Evolutionary conservation across 2,113 vertebrate genomes (phyloP), one percentile per base, ranked within the genome.

Genomic region (Choloepus hoffmanni): DNA sequence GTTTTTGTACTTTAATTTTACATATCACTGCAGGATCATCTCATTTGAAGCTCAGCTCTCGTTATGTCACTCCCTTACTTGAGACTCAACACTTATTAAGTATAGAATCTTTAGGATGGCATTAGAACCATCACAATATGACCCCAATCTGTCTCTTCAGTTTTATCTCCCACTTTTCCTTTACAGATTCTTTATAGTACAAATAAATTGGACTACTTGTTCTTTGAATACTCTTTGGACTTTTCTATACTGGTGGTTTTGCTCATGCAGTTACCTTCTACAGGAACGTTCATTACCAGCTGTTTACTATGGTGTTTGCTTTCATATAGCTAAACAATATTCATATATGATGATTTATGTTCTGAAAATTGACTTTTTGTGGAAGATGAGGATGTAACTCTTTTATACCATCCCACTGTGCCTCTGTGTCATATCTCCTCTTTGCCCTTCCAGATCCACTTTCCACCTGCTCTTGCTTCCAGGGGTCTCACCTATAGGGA

Each of bases 81-180:
- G 85, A 65, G 62, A 19, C 30, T 92, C 68, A 53, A 16, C 33
- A 62, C 23, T 65, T n/a, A 83, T 97, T 89, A 89, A 85, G 72
- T 60, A 83, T 62, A 55, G 85, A 89, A 65, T 92, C 45, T 40
- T 92, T 15, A 85, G 62, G 24, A 15, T 60, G 67, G 53, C 26
- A 43, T 81, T 89, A 45, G 53, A 90, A 74, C 79, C n/a, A n/a
- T 68, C 45, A 85, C 28, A 62, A 16, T 73, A 77, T 87, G 81
- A 86, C 92, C 92, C 60, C 70, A 95, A 74, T 86, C 81, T 95
- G 70, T 92, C n/a, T 1, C 85, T 62, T 94, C 5, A 84, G 55
- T 90, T 92, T 90, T 87, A 73, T 83, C 40, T 94, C 15, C 12
- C 7, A 23, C n/a, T 77, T 86, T 93, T 92, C 48, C 24, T 89